A percentile compares a stretch with the other conserved stretches of the same genome.
Evolutionary conservation across 2,113 vertebrate genomes (phyloP).

Genomic region (Protobothrops mucrosquamatus): DNA sequence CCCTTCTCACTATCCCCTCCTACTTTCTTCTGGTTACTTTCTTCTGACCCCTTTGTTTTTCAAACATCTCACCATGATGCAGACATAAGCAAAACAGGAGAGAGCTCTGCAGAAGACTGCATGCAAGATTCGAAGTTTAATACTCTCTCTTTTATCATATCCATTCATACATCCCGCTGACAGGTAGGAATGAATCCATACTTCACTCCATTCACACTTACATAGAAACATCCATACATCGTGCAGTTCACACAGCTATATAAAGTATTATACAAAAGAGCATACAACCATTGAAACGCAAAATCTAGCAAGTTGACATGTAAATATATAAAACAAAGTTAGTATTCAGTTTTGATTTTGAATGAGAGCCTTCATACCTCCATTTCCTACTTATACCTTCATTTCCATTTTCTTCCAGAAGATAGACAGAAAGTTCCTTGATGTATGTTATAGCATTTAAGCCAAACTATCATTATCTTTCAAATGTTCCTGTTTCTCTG

Average conservation of each 20-base stretch:
- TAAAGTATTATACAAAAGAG: conserved; percentile 6
- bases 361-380: neutral
- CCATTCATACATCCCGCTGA: neutral
- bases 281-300: neutral
- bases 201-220: neutral
- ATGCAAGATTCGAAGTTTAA: neutral
- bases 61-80: neutral
- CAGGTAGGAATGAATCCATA: neutral
- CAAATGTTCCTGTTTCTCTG: conserved; percentile 33
- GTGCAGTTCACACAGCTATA: neutral
- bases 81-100: neutral
- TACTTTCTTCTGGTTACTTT: neutral
- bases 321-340: conserved; percentile 36
- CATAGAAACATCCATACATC: neutral
- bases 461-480: conserved; percentile 44
- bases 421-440: conserved; percentile 13
- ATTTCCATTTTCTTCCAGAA: conserved; percentile 48
- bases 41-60: neutral
- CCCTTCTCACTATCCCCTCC: neutral
- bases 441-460: conserved; percentile 24
- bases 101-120: neutral
- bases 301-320: conserved; percentile 20
- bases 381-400: conserved; percentile 29
- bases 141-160: neutral
- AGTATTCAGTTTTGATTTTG: conserved; percentile 5